phyloP scores from a whole-genome alignment of 2,888 invertebrate genomes.

The Meandrusa payeni region DNA sequence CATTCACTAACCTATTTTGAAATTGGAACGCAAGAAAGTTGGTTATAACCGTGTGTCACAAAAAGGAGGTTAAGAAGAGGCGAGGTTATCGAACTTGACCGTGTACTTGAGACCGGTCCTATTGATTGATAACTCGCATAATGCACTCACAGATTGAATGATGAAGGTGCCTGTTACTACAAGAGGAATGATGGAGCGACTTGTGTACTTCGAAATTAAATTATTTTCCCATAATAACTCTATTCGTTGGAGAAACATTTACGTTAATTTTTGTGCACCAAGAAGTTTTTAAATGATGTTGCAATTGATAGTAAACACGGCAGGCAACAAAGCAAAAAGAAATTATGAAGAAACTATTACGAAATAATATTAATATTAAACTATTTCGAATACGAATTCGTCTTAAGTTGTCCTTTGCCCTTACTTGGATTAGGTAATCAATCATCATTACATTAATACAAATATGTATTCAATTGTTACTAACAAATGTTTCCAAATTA shows the following conservation, averaged over 20 bases:
- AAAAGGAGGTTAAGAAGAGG: constrained; percentile 34
- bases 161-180: constrained; percentile 22
- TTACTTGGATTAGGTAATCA: no score
- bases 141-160: constrained; percentile 45
- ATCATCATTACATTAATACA: no score
- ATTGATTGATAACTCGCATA: constrained; percentile 60
- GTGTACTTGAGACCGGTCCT: constrained; percentile 52
- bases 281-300: no score
- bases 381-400: no score
- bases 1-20: constrained; percentile 20
- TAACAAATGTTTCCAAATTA: no score
- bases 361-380: no score
- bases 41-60: constrained; percentile 16
- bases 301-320: no score
- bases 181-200: constrained; percentile 20
- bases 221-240: constrained; percentile 10
- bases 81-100: constrained; percentile 58
- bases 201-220: constrained; percentile 5
- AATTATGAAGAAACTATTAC: no score
- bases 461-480: no score
- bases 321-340: no score
- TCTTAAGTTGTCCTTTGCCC: no score
- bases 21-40: constrained; percentile 25
- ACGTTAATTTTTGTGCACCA: neutral
- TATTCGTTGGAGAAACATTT: neutral